Evolutionary conservation across 35 echinoderm and acorn worm genomes (phyloP), one percentile per base, ranked within the genome.

Genomic region (Ophiothrix spiculata): DNA sequence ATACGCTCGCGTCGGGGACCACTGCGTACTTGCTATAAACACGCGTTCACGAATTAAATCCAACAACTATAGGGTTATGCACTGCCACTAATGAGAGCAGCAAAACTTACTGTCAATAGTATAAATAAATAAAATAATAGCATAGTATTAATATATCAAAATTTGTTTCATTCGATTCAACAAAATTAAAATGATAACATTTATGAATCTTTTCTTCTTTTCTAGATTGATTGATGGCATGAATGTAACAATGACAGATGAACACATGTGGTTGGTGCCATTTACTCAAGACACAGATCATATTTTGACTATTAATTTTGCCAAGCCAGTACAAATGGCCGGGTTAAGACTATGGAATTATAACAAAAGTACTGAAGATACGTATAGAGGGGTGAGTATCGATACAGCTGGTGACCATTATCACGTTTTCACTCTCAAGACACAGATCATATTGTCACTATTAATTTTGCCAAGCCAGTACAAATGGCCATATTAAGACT

Each of bases 241-340:
- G 19, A 98, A 98, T 89, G 87, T 98, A 16, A 93, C 91, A n/a
- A 84, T 82, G 10, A 80, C 80, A 28, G 95, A 98, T 76, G 88
- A 92, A 40, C 91, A 98, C 88, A 98, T 98, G 95, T 98, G 95
- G 95, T 64, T 98, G 78, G 86, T 93, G 75, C 95, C 95, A 91
- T 98, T 98, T 74, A 77, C 77, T 4, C 91, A 98, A 78, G 95
- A 88, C 88, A 25, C 75, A 84, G 40, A 93, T 40, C 95, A 98
- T 74, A 75, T 83, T 73, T 39, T 98, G 0, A 88, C 39, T 31
- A 86, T 98, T 23, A 83, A 98, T 38, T 98, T 98, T 73, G 82
- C 77, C 13, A 76, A 74, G 39, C 54, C 84, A 28, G 91, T 91
- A 8, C 84, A 93, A 64, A 85, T 93, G 39, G 91, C 91, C 1